Evolutionary conservation across 2,888 invertebrate species (phyloP).

Genomic region (Neoscelio sp.): DNA sequence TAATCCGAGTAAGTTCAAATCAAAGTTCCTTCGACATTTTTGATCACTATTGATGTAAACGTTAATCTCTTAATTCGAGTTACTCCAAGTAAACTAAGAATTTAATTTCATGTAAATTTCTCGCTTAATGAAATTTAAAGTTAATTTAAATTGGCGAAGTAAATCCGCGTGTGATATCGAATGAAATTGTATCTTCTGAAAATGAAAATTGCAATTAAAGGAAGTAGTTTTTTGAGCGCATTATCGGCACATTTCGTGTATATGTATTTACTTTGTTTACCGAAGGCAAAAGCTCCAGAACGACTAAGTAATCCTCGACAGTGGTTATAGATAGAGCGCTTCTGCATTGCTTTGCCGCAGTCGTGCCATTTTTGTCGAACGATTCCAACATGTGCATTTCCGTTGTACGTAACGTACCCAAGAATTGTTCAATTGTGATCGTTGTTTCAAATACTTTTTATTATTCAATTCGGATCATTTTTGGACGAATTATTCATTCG

Average conservation of each 20-base stretch:
- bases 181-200: constrained; percentile 3
- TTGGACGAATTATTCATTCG: constrained; percentile 28
- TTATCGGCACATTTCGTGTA: constrained; percentile 21
- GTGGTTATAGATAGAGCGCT: constrained; percentile 29
- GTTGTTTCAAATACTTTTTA: constrained; percentile 12
- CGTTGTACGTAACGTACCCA: constrained; percentile 14
- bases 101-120: no score
- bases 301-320: constrained; percentile 42
- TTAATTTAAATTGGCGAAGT: no score
- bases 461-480: constrained; percentile 17
- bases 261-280: constrained; percentile 31
- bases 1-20: no score
- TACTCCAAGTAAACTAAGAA: no score
- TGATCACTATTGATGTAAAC: no score
- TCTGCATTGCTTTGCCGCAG: constrained; percentile 10
- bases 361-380: constrained; percentile 43
- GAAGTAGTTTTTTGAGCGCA: constrained; percentile 5
- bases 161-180: no score
- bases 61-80: no score
- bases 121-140: no score
- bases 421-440: constrained; percentile 32
- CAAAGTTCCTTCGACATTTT: no score
- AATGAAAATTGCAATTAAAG: constrained; percentile 20
- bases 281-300: constrained; percentile 23
- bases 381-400: constrained; percentile 21